Base-by-base conservation (phyloP, 2,888 invertebrate genomes). In the Zhuqinia jingwanae region DNA sequence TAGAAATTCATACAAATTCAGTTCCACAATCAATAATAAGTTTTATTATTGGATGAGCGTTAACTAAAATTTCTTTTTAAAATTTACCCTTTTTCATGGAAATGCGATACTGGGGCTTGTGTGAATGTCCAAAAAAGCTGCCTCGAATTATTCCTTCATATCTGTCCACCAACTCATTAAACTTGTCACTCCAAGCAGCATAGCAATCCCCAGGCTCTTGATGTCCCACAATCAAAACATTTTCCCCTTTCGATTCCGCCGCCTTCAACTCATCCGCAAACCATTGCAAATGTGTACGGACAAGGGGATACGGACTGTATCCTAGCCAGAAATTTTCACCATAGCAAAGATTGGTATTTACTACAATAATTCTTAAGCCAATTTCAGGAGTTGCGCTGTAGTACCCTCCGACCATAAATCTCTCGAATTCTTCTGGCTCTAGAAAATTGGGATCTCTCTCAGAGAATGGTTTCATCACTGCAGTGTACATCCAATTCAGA, bases 61-160 rank as follows among this genome's bases (percentile, higher is more conserved):
- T n/a, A n/a, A n/a, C n/a, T n/a, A n/a, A n/a, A n/a, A n/a, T n/a
- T n/a, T n/a, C n/a, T n/a, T n/a, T n/a, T n/a, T n/a, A n/a, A n/a
- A n/a, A n/a, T n/a, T 50, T 91, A 20, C 85, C 87, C 13, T 77
- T 75, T 85, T 93, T 94, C 92, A 96, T 96, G 92, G 95, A 95
- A 78, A 97, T 92, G 90, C 94, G 94, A 91, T 96, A 95, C 91
- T 95, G 95, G 90, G 97, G 96, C 0, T 93, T 94, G 91, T 97
- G 97, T 0, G 95, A 95, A 92, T 97, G 97, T 0, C 97, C 97
- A 91, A 95, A 96, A 92, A 97, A 97, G 92, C 97, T 96, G 0
- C 86, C 88, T 22, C 80, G 56, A 53, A 91, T 90, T 27, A 90
- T 90, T 10, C 80, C 85, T 42, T 88, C 88, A 78, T 84, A 91